Conservation (phyloP, 1,140 invertebrate species). For the Listronotus oregonensis region DNA sequence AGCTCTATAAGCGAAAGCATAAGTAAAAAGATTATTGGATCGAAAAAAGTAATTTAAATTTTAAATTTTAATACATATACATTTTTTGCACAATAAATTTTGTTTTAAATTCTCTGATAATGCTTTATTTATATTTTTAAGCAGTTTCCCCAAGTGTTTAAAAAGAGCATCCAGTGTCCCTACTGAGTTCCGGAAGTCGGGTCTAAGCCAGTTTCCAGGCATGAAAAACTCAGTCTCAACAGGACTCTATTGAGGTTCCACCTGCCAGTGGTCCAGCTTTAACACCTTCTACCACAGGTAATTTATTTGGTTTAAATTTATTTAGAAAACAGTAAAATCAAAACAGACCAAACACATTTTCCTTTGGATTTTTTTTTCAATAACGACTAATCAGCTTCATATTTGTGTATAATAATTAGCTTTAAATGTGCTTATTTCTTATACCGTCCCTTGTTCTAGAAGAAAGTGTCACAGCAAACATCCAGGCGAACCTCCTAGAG, state of each 20-base stretch:
- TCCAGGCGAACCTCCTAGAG: slow-evolving; percentile 8
- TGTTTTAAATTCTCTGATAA: not conserved
- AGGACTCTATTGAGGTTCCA: slow-evolving; percentile 57
- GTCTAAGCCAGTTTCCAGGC: slow-evolving; percentile 49
- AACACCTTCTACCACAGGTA: slow-evolving; percentile 37
- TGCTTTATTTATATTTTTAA: slow-evolving; percentile 14
- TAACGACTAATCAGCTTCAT: too few relatives aligned
- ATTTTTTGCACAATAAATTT: too few relatives aligned
- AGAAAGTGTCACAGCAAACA: slow-evolving; percentile 51
- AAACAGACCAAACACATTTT: too few relatives aligned
- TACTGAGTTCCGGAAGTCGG: slow-evolving; percentile 58
- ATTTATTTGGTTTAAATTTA: not conserved
- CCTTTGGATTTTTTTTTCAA: too few relatives aligned
- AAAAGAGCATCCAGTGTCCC: slow-evolving; percentile 68
- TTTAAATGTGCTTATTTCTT: too few relatives aligned
- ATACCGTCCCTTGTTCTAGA: slow-evolving; percentile 40
- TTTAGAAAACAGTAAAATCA: too few relatives aligned
- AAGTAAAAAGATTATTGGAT: slow-evolving; percentile 28
- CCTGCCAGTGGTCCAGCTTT: slow-evolving; percentile 33
- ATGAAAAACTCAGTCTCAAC: slow-evolving; percentile 59
- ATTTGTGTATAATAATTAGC: too few relatives aligned
- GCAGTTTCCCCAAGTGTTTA: slow-evolving; percentile 55
- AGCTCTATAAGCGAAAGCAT: slow-evolving; percentile 45
- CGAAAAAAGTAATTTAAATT: slow-evolving; percentile 50
- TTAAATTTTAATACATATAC: too few relatives aligned